A percentile compares a stretch with the other conserved stretches of the same genome.
Evolutionary conservation across 1,140 invertebrate genomes (phyloP).

Genomic region (Papilio dardanus): DNA sequence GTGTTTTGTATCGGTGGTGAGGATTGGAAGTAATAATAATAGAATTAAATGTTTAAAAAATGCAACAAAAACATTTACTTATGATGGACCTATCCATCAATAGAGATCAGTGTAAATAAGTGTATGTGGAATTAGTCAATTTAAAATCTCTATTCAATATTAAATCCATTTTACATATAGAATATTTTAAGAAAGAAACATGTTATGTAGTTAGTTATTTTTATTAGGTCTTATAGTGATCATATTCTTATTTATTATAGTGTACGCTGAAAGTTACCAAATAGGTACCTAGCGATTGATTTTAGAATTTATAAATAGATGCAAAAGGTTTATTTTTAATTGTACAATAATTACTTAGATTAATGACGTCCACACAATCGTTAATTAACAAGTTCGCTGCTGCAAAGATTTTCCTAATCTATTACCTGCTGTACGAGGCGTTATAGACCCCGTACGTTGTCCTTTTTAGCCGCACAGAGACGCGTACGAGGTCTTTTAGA

Average conservation of each 20-base stretch:
- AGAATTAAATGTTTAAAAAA: no score
- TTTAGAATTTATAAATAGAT: not conserved
- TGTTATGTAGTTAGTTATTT: slow-evolving; percentile 26
- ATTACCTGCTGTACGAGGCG: no score
- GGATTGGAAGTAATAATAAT: no score
- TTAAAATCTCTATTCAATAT: slow-evolving; percentile 29
- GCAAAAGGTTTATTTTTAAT: slow-evolving; percentile 5
- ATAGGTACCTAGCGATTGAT: not conserved
- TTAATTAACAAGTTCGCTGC: not conserved
- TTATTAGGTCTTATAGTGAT: not conserved
- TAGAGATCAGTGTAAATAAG: no score
- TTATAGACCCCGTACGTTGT: no score
- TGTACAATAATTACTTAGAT: slow-evolving; percentile 11
- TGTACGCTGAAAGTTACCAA: not conserved
- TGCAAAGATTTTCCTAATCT: no score
- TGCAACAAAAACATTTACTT: no score
- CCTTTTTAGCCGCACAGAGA: no score
- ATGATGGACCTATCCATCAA: no score
- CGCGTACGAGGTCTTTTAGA: no score
- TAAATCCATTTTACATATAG: not conserved
- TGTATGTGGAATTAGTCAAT: slow-evolving; percentile 36
- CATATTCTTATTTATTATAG: not conserved
- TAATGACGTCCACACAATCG: not conserved
- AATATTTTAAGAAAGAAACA: slow-evolving; percentile 16
- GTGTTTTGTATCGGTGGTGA: no score